phyloP scores from a whole-genome alignment of 2,888 invertebrate genomes.

The Byasa hedistus region DNA sequence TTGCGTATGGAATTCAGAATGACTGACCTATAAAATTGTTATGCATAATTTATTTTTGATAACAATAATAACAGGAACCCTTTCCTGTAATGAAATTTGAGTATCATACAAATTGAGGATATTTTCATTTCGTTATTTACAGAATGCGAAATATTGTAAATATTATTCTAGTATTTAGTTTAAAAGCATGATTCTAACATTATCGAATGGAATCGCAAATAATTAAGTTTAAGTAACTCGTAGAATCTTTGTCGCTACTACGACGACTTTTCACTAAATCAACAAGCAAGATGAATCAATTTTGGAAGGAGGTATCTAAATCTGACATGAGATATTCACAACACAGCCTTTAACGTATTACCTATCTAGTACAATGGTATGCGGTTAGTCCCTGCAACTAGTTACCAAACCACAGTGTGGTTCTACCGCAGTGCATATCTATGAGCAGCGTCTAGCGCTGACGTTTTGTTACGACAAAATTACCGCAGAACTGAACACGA shows the following conservation, averaged over 20 bases:
- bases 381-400: slow-evolving; percentile 4
- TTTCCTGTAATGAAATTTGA: no score
- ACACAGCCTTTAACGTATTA: not conserved
- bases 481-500: slow-evolving; percentile 13
- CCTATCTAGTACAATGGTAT: slow-evolving; percentile 1
- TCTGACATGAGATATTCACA: not conserved
- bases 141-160: no score
- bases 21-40: not conserved
- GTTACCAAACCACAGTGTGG: slow-evolving; percentile 18
- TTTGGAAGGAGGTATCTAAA: not conserved
- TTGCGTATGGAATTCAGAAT: not conserved
- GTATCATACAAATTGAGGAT: no score
- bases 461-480: slow-evolving; percentile 8
- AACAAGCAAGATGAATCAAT: not conserved
- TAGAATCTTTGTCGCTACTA: no score
- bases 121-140: no score
- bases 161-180: no score
- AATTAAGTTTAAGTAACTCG: no score
- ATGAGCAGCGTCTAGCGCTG: slow-evolving; percentile 5
- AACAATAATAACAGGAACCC: no score
- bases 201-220: no score
- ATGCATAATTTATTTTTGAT: no score
- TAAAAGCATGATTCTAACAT: no score
- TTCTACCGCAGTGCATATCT: slow-evolving; percentile 10
- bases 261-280: no score